These are phyloP conservation scores for Rhagium mordax DNA, from an alignment of 2,888 invertebrate species.

Conservation along the genomic window DNA sequence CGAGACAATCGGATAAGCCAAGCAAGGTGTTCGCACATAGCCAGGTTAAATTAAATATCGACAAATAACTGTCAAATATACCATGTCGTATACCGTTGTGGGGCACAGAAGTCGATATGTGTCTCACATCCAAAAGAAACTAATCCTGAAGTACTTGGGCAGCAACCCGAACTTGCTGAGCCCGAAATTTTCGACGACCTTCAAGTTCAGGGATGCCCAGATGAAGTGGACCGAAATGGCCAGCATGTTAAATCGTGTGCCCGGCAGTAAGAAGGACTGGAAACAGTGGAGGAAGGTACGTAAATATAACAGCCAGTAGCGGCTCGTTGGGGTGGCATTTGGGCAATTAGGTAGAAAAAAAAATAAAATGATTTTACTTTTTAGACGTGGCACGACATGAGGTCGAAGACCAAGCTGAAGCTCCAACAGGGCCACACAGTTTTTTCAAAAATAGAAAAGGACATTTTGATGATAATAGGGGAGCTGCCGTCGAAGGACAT, in stretches of 20 bases:
- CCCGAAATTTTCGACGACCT: slow-evolving; percentile 8
- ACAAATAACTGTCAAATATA: not conserved
- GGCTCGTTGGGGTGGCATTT: not conserved
- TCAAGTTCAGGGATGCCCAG: slow-evolving; percentile 10
- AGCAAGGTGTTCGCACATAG: not conserved
- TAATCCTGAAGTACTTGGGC: slow-evolving; percentile 17
- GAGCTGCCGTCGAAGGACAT: not conserved
- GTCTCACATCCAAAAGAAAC: slow-evolving; percentile 16
- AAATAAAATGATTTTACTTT: slow-evolving; percentile 2
- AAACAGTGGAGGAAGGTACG: slow-evolving; percentile 25
- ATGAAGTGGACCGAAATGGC: slow-evolving; percentile 15
- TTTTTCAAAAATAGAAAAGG: not conserved
- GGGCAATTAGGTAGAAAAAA: too few relatives aligned
- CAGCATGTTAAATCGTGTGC: slow-evolving; percentile 1
- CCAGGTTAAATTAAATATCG: not conserved
- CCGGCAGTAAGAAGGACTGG: slow-evolving; percentile 19
- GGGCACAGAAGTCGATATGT: slow-evolving; percentile 10
- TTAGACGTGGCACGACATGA: slow-evolving; percentile 31
- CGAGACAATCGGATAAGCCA: not conserved
- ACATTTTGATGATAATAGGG: not conserved
- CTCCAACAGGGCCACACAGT: not conserved
- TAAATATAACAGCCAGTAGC: not conserved
- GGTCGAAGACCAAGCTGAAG: slow-evolving; percentile 8
- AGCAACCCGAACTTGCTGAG: slow-evolving; percentile 10
- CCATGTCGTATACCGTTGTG: not conserved